Evolutionary conservation across 35 echinoderm and acorn worm species (phyloP).

Genomic region (Anneissia japonica): DNA sequence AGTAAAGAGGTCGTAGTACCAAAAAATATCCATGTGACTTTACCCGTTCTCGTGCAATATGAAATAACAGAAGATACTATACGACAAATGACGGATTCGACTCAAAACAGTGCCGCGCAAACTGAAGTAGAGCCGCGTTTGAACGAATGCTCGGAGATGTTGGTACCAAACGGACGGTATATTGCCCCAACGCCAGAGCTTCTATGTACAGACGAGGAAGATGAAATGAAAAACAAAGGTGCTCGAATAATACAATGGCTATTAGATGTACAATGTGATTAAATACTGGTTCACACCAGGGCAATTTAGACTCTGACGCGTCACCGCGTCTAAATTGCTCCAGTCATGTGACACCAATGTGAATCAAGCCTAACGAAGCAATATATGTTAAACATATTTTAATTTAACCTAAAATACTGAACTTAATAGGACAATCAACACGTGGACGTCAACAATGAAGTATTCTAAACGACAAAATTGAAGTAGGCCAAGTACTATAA

Average conservation of each 20-base stretch:
- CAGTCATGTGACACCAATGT: too few relatives aligned
- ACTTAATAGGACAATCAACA: too few relatives aligned
- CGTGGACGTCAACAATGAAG: too few relatives aligned
- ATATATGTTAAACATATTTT: too few relatives aligned
- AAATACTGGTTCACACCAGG: too few relatives aligned
- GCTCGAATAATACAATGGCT: neutral
- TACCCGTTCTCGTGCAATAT: neutral
- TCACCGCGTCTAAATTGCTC: too few relatives aligned
- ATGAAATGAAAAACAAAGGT: neutral
- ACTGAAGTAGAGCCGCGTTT: neutral
- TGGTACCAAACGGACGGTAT: neutral
- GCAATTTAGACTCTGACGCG: too few relatives aligned
- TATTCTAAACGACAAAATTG: too few relatives aligned
- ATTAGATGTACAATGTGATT: neutral
- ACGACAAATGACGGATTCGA: neutral
- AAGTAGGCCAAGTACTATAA: too few relatives aligned
- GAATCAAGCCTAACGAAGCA: too few relatives aligned
- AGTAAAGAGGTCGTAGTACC: neutral
- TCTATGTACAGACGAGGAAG: neutral
- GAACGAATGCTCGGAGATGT: neutral
- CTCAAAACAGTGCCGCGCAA: neutral
- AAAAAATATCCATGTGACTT: neutral
- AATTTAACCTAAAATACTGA: too few relatives aligned
- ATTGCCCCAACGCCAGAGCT: neutral
- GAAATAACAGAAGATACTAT: neutral